Base-by-base conservation (phyloP, 2,113 vertebrate species). In the Nanger granti region DNA sequence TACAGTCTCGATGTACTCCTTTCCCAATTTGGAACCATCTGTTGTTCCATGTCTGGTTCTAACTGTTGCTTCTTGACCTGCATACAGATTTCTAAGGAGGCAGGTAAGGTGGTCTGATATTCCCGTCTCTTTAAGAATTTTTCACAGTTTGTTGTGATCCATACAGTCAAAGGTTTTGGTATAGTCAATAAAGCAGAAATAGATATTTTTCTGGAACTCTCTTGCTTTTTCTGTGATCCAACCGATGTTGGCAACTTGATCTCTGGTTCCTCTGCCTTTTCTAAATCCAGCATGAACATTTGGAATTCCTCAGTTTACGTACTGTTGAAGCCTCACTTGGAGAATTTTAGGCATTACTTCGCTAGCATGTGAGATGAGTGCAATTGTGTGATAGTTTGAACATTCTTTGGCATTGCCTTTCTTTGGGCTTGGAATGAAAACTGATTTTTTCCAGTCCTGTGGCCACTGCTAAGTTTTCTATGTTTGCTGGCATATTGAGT, bases 1-100 rank as follows among this genome's bases (percentile, higher is more conserved):
- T 73, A 37, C 18, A 73, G 18, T 11, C n/a, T 73, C 0, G 18
- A 22, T 0, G 2, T 37, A 73, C n/a, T 73, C n/a, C 18, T 73
- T 73, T 73, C 9, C 66, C 66, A 37, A 37, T 11, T 73, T 73
- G 66, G 66, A 73, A 73, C 66, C 66, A 37, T 73, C 66, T 73
- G 18, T 37, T 37, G 9, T 73, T 73, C 66, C 66, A 37, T 37
- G n/a, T 22, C 18, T 0, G 0, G n/a, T 73, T 73, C n/a, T 73
- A 73, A 37, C n/a, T 73, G n/a, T 37, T 73, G 66, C 18, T 73
- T 73, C n/a, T 37, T 73, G n/a, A 73, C 18, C 18, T 37, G n/a
- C 18, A 22, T 73, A 73, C 66, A 73, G 66, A 37, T 73, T 73
- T 73, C 9, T 73, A 18, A 73, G n/a, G 18, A 73, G 66, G 66